Conservation (phyloP, 37 sponge, comb jelly and placozoan species). For the Petrosia ficiformis region DNA sequence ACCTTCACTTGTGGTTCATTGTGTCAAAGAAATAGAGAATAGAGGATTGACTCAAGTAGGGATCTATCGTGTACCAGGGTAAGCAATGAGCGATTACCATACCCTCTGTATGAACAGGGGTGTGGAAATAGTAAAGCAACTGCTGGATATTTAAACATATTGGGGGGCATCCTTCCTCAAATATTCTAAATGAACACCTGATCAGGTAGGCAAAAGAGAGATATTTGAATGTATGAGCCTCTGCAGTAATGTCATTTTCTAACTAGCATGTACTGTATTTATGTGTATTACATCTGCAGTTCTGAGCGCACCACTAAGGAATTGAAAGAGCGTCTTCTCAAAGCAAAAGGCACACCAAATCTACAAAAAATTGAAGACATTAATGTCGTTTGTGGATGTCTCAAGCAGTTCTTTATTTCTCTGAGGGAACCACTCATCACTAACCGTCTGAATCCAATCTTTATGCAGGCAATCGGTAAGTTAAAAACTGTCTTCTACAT, state of each 20-base stretch:
- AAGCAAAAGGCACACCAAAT: constrained; percentile 64
- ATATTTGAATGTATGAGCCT: no score
- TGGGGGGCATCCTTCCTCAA: no score
- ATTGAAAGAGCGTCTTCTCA: constrained; percentile 79
- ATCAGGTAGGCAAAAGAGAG: no score
- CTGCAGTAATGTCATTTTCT: no score
- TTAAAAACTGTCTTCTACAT: neutral
- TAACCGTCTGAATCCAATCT: constrained; percentile 55
- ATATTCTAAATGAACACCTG: no score
- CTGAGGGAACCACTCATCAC: constrained; percentile 89
- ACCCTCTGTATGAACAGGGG: neutral
- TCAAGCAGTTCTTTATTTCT: constrained; percentile 81
- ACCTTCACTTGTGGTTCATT: constrained; percentile 82
- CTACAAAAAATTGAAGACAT: constrained; percentile 76
- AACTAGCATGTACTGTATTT: neutral
- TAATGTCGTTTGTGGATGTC: constrained; percentile 84
- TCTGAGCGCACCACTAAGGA: constrained; percentile 76
- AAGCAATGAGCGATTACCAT: neutral
- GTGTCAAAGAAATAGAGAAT: constrained; percentile 83
- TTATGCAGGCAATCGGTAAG: constrained; percentile 74
- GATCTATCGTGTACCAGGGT: constrained; percentile 89
- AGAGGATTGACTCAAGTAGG: constrained; percentile 84
- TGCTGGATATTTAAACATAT: no score
- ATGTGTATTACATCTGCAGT: constrained; percentile 10
- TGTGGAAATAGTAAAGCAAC: no score